phyloP scores from a whole-genome alignment of 2,113 vertebrate genomes.

The Polyodon spathula region DNA sequence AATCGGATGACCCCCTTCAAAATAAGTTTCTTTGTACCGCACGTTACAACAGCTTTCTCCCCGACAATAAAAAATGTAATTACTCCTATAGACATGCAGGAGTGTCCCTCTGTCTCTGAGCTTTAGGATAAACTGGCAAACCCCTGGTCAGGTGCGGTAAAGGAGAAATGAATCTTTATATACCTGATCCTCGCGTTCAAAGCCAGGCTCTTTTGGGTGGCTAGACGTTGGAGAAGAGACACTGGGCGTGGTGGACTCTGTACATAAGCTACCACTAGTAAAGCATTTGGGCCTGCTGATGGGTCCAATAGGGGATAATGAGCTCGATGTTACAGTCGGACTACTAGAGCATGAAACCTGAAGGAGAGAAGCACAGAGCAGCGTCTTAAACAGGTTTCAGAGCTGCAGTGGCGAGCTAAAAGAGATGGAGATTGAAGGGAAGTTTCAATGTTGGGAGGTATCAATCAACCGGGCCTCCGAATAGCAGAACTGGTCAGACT shows the following conservation, averaged over 20 bases:
- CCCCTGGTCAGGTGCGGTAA: constrained; percentile 15
- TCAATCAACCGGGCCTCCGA: too few species aligned
- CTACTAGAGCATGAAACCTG: constrained; percentile 74
- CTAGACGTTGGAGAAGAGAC: constrained; percentile 64
- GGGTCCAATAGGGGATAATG: constrained; percentile 68
- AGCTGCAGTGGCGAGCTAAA: not conserved
- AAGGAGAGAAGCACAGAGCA: constrained; percentile 56
- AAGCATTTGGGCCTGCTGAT: constrained; percentile 65
- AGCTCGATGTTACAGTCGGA: constrained; percentile 65
- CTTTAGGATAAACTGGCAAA: constrained; percentile 6
- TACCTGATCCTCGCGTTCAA: constrained; percentile 80
- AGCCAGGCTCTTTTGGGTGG: constrained; percentile 74
- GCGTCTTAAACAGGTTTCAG: constrained; percentile 31
- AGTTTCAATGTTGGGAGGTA: too few species aligned
- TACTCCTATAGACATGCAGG: constrained; percentile 10
- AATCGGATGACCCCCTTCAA: too few species aligned
- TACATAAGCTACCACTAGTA: constrained; percentile 66
- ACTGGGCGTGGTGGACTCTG: constrained; percentile 61
- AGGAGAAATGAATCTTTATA: constrained; percentile 39
- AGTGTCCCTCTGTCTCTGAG: constrained; percentile 14
- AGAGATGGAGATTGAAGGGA: too few species aligned
- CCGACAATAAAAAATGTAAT: constrained; percentile 5
- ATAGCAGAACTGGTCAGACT: too few species aligned
- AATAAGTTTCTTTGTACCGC: too few species aligned
- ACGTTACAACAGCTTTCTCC: too few species aligned